phyloP scores from a whole-genome alignment of 2,113 vertebrate genomes.

The Nothoprocta pentlandii region DNA sequence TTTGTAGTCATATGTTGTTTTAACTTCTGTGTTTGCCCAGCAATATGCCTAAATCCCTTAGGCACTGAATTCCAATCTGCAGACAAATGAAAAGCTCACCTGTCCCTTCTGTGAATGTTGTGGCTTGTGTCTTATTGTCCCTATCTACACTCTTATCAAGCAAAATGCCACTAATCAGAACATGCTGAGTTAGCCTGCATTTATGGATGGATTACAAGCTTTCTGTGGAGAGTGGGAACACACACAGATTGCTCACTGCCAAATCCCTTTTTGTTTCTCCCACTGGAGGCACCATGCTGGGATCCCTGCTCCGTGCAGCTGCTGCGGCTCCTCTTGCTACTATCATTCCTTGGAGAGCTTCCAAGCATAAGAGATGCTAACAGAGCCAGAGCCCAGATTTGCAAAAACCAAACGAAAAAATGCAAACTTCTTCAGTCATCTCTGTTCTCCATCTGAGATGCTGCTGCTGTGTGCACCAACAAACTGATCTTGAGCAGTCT shows the following conservation, averaged over 20 bases:
- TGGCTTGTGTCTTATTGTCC: background rate
- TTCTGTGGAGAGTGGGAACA: background rate
- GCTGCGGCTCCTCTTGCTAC: background rate
- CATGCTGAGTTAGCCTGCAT: background rate
- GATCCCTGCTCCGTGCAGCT: background rate
- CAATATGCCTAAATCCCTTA: background rate
- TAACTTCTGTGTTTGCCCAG: constrained; percentile 16
- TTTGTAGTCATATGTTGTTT: background rate
- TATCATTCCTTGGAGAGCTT: background rate
- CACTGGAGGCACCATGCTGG: background rate
- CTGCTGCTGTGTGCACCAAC: background rate
- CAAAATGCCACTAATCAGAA: background rate
- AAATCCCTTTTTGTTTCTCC: constrained; percentile 16
- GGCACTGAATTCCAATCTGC: background rate
- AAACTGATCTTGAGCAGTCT: background rate
- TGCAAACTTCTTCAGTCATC: background rate
- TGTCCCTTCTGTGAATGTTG: background rate
- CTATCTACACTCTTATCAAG: background rate
- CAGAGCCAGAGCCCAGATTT: background rate
- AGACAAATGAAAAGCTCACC: background rate
- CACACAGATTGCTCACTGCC: background rate
- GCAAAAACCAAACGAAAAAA: background rate
- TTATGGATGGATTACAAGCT: background rate
- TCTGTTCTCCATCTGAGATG: background rate
- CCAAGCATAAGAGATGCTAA: background rate